Percentiles rank a stretch among this genome's conserved stretches.
These are phyloP conservation scores for Cheilosia vernalis DNA, from an alignment of 2,888 invertebrate genomes.

Conservation along the genomic window DNA sequence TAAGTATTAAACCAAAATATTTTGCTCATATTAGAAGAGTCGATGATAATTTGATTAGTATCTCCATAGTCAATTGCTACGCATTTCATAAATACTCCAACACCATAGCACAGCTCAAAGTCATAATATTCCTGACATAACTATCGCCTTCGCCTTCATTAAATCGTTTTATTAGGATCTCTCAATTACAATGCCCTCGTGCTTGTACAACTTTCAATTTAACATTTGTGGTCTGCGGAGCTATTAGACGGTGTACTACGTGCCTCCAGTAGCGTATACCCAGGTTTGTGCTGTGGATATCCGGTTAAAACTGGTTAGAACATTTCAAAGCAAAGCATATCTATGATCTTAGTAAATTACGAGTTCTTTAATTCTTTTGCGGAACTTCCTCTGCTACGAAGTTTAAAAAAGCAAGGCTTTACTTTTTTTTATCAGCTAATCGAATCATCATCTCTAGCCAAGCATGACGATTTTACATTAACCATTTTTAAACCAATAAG, in stretches of 20 bases:
- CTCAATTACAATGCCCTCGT: neutral
- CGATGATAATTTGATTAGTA: too few species aligned
- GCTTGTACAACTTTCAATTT: slow-evolving; percentile 25
- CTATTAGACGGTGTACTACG: slow-evolving; percentile 24
- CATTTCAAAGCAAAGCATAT: slow-evolving; percentile 15
- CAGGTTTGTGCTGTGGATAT: neutral
- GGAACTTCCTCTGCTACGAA: slow-evolving; percentile 36
- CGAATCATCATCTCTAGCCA: neutral
- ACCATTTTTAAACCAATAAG: slow-evolving; percentile 10
- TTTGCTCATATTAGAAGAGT: too few species aligned
- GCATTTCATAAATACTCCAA: neutral
- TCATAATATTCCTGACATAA: slow-evolving; percentile 12
- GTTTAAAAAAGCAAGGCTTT: neutral
- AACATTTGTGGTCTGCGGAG: neutral
- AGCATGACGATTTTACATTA: neutral
- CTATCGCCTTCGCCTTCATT: slow-evolving; percentile 8
- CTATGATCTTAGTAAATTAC: slow-evolving; percentile 27
- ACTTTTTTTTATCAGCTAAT: slow-evolving; percentile 14
- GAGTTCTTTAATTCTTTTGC: slow-evolving; percentile 24
- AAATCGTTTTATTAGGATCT: slow-evolving; percentile 18
- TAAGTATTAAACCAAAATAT: too few species aligned
- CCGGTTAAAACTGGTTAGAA: slow-evolving; percentile 45
- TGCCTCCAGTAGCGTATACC: slow-evolving; percentile 24
- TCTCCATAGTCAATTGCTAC: too few species aligned
- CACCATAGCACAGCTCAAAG: neutral